Conservation (phyloP, 2,888 invertebrate species). For the Heliconius ismenius region DNA sequence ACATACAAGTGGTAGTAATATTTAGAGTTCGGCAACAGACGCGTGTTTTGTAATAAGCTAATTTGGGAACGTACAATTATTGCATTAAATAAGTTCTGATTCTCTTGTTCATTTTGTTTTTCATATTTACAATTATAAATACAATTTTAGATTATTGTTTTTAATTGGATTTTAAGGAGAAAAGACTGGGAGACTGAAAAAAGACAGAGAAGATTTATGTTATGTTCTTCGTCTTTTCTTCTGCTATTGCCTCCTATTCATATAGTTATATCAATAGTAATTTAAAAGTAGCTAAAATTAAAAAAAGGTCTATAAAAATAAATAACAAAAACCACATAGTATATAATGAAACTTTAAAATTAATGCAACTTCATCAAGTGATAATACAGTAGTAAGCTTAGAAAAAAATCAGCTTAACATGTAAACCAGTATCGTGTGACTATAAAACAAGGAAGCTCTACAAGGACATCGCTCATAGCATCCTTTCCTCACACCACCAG, state of each 20-base stretch:
- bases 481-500: not conserved
- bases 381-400: not conserved
- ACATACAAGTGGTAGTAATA: not conserved
- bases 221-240: no score
- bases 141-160: no score
- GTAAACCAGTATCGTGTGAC: not conserved
- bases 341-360: not conserved
- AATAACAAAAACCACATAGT: not conserved
- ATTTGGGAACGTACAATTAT: not conserved
- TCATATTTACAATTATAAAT: no score
- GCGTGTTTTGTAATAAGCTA: conserved; percentile 2
- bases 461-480: not conserved
- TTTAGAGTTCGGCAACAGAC: not conserved
- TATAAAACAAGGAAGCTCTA: conserved; percentile 13
- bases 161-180: no score
- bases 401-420: conserved; percentile 3
- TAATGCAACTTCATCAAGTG: not conserved
- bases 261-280: no score
- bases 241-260: no score
- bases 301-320: not conserved
- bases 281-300: not conserved
- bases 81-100: not conserved
- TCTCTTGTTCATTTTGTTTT: no score
- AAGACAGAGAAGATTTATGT: no score
- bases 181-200: no score